A percentile compares a stretch with the other conserved stretches of the same genome.
Evolutionary conservation across 2,113 vertebrate species (phyloP).

Genomic region (Corythornis vintsioides): DNA sequence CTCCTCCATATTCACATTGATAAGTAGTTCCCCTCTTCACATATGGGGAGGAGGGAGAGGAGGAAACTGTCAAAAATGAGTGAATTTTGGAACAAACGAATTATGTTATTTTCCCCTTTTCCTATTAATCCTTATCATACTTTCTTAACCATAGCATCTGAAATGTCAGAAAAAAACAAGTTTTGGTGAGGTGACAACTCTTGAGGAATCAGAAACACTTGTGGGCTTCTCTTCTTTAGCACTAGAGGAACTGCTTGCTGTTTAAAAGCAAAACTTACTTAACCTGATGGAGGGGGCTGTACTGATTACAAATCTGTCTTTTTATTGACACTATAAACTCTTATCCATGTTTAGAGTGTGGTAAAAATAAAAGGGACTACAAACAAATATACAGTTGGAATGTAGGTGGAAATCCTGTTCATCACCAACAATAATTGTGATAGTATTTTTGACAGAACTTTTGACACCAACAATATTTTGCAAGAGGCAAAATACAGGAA

Average conservation of each 20-base stretch:
- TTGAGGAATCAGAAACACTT: not conserved
- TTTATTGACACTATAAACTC: not conserved
- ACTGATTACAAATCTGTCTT: not conserved
- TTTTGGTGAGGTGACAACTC: not conserved
- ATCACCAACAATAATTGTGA: not conserved
- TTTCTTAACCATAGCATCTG: not conserved
- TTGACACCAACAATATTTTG: no score
- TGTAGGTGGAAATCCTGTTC: not conserved
- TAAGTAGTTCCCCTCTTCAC: no score
- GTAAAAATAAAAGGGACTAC: not conserved
- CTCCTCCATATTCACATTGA: fast-evolving
- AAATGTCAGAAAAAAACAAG: not conserved
- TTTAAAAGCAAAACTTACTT: not conserved
- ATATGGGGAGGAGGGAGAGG: not conserved
- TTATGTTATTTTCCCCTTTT: not conserved
- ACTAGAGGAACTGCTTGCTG: not conserved
- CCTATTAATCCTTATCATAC: not conserved
- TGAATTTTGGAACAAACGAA: not conserved
- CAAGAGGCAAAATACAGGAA: not conserved
- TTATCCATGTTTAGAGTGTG: not conserved
- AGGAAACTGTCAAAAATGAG: not conserved
- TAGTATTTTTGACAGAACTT: no score
- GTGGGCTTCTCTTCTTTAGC: not conserved
- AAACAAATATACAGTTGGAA: not conserved
- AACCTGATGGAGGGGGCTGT: not conserved